Evolutionary conservation across 2,888 invertebrate genomes (phyloP), one percentile per base, ranked within the genome.

Genomic region (Matsumyia berberina): DNA sequence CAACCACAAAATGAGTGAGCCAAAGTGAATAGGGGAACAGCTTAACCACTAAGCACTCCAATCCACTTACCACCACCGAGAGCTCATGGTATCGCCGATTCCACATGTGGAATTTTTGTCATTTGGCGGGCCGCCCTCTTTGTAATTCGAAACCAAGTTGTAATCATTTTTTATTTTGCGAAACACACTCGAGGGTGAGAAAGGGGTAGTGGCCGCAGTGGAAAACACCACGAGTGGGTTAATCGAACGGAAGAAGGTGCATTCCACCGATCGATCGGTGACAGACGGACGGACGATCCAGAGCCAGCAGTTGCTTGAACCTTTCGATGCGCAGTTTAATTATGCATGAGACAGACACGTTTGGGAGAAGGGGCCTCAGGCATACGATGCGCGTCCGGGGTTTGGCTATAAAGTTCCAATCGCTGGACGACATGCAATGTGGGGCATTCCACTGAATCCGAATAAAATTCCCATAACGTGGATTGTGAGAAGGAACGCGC

Each of bases 111-210:
- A 82, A 78, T 83, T 70, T n/a, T 64, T 69, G 62, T 78, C 67
- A 79, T 58, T 67, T 73, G 83, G 73, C 83, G 82, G 82, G 82
- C 73, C 67, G 73, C 62, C 39, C 53, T 62, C 83, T 83, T 83
- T 83, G 83, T 73, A 83, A 83, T 83, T 24, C 42, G 53, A 83
- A 49, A 78, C 73, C 55, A 58, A 55, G 55, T 60, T 78, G 37
- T 60, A 53, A n/a, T 29, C 35, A 37, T 46, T 44, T 44, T 17
- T 67, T 39, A n/a, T n/a, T n/a, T n/a, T n/a, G n/a, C n/a, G n/a
- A 66, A 60, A 35, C 42, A 57, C 9, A 15, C 5, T 12, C 39
- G n/a, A 19, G 6, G 64, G 8, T 44, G 49, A 51, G 35, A 17
- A 17, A 49, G 39, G 37, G 67, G 17, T 29, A 19, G n/a, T n/a